Evolutionary conservation across 2,888 invertebrate species (phyloP).

Genomic region (Pyrochroa serraticornis): DNA sequence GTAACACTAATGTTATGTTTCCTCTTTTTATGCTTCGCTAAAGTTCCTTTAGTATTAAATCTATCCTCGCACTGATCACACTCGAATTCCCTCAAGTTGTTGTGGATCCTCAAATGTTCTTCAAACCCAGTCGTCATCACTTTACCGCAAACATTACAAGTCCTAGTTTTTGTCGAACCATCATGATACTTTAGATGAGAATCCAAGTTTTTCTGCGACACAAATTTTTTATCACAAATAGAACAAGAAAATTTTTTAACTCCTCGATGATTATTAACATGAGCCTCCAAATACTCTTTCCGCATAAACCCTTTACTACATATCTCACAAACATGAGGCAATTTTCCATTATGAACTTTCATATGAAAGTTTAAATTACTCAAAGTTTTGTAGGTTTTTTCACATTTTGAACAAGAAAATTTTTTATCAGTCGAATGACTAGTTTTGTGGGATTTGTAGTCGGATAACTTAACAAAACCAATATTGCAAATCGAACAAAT

Average conservation of each 20-base stretch:
- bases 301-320: slow-evolving; percentile 55
- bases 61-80: slow-evolving; percentile 50
- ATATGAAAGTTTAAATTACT: slow-evolving; percentile 57
- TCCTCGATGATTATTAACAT: slow-evolving; percentile 53
- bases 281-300: slow-evolving; percentile 55
- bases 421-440: slow-evolving; percentile 56
- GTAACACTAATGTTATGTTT: slow-evolving; percentile 42
- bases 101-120: slow-evolving; percentile 54
- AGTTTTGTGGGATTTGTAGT: slow-evolving; percentile 55
- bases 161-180: slow-evolving; percentile 47
- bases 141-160: slow-evolving; percentile 54
- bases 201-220: slow-evolving; percentile 54
- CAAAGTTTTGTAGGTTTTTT: slow-evolving; percentile 54
- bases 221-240: slow-evolving; percentile 52
- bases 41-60: slow-evolving; percentile 54
- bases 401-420: slow-evolving; percentile 51
- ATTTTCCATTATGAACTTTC: slow-evolving; percentile 49
- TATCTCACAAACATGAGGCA: slow-evolving; percentile 50
- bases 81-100: slow-evolving; percentile 52
- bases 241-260: slow-evolving; percentile 51
- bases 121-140: slow-evolving; percentile 49
- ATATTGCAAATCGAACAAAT: slow-evolving; percentile 56
- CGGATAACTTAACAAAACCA: slow-evolving; percentile 54
- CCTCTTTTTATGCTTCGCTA: slow-evolving; percentile 52
- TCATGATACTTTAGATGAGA: slow-evolving; percentile 54